Evolutionary conservation across 2,113 vertebrate genomes (phyloP).

Genomic region (Xenus cinereus): DNA sequence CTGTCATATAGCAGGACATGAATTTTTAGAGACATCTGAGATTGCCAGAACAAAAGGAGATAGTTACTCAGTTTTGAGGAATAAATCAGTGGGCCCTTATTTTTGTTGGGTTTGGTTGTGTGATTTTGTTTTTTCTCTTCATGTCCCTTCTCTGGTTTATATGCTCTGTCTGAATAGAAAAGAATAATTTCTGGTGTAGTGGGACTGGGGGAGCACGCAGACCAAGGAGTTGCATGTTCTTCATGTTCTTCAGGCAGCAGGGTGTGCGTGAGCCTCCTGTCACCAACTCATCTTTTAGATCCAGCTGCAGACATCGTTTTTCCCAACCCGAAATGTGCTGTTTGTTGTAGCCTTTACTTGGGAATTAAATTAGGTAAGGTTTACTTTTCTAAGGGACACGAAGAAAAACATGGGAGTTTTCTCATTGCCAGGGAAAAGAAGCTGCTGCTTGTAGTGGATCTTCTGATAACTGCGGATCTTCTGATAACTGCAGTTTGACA

Average conservation of each 20-base stretch:
- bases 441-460: background rate
- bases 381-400: background rate
- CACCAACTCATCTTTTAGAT: background rate
- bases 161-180: background rate
- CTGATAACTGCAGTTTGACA: constrained; percentile 28
- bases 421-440: background rate
- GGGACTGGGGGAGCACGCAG: background rate
- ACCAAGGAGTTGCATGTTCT: background rate
- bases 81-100: background rate
- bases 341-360: background rate
- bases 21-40: background rate
- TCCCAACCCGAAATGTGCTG: rapidly evolving
- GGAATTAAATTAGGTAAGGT: background rate
- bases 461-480: constrained; percentile 12
- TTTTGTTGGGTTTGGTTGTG: background rate
- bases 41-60: background rate
- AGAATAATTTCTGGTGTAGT: background rate
- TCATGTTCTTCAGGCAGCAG: background rate
- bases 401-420: background rate
- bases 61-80: background rate
- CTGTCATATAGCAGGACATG: background rate
- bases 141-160: background rate
- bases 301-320: background rate
- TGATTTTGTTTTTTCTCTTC: background rate
- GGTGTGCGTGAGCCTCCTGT: background rate